A percentile compares a stretch with the other conserved stretches of the same genome.
phyloP scores from a whole-genome alignment of 2,113 vertebrate species.

The Thunnus maccoyii region DNA sequence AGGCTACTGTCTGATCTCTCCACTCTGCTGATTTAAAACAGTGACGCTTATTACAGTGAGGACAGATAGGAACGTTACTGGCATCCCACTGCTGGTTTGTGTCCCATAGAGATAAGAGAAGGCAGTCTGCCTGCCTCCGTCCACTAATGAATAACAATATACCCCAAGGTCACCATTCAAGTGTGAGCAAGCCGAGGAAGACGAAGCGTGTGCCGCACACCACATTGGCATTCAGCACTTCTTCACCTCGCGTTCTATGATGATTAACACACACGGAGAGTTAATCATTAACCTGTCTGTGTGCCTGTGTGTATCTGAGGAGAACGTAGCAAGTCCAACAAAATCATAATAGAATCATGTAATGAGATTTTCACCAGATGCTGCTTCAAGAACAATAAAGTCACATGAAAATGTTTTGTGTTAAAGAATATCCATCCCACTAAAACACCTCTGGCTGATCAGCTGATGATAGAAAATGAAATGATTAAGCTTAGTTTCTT shows the following conservation, averaged over 20 bases:
- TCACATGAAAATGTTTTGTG: neutral
- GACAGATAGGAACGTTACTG: conserved; percentile 53
- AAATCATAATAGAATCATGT: neutral
- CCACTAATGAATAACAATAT: conserved; percentile 79
- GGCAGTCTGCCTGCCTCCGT: conserved; percentile 42
- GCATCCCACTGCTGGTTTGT: conserved; percentile 55
- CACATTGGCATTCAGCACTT: conserved; percentile 43
- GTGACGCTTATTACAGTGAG: conserved; percentile 48
- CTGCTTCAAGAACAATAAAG: conserved; percentile 1
- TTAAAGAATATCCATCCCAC: neutral
- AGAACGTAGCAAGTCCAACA: neutral
- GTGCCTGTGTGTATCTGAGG: neutral
- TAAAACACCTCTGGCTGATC: neutral
- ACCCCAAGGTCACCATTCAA: conserved; percentile 73
- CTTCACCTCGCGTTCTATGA: conserved; percentile 20
- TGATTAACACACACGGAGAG: conserved; percentile 7
- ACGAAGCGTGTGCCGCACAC: conserved; percentile 2
- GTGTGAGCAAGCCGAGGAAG: conserved; percentile 29
- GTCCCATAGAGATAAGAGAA: conserved; percentile 69
- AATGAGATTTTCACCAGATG: neutral
- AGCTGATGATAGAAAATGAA: neutral
- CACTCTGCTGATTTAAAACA: conserved; percentile 62
- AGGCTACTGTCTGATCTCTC: conserved; percentile 47
- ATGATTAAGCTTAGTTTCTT: neutral
- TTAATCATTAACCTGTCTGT: conserved; percentile 38